Conservation (phyloP, 2,797 vertebrate genomes). For the Eremophila alpestris region DNA sequence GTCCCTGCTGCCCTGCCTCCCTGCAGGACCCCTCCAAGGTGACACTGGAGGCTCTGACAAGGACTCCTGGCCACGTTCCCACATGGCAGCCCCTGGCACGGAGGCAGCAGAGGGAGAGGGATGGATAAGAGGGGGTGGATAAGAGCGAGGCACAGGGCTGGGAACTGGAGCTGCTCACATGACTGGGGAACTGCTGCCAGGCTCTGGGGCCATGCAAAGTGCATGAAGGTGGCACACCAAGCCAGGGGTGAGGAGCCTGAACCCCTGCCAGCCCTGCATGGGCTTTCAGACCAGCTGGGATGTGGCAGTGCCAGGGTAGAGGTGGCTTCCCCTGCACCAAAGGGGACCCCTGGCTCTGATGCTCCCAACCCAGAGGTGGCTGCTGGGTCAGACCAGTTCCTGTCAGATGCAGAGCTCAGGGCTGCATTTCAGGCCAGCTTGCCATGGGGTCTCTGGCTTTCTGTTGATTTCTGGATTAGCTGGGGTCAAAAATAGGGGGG, state of each 20-base stretch:
- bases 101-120: neutral
- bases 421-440: neutral
- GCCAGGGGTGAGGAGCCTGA: neutral
- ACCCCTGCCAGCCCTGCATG: accelerated
- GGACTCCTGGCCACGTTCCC: neutral
- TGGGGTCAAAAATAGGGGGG: neutral
- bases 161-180: neutral
- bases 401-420: neutral
- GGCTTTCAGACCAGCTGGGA: neutral
- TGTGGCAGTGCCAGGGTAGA: neutral
- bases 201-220: neutral
- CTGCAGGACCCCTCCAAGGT: neutral
- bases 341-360: neutral
- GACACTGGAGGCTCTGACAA: neutral
- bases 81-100: neutral
- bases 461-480: neutral
- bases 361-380: accelerated
- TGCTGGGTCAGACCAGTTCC: neutral
- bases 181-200: neutral
- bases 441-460: neutral
- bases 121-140: neutral
- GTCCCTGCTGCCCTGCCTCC: neutral
- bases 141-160: neutral
- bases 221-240: neutral
- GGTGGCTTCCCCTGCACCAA: accelerated